Evolutionary conservation across 2,797 vertebrate genomes (phyloP), one percentile per base, ranked within the genome.

Genomic region (Myotis myotis): DNA sequence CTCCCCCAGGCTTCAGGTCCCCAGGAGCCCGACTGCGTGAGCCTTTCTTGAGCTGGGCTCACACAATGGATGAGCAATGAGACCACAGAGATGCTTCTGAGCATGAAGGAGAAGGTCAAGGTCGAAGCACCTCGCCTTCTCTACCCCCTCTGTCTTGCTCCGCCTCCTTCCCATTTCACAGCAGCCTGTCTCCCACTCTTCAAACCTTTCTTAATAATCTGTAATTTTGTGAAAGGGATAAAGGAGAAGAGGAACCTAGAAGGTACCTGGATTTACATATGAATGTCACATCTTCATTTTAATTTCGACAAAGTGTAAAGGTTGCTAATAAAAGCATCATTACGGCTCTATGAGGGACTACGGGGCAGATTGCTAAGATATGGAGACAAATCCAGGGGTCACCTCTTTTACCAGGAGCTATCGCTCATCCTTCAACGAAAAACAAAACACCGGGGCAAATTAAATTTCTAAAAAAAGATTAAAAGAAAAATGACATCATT

Each of bases 321-420:
- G 87, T 98, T 96, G 98, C 92, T 97, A 97, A 97, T 97, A 91
- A 97, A 98, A 97, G 70, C 94, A 96, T 96, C 97, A 87, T 64
- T 86, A 95, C 96, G 91, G 79, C 96, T 96, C 94, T 97, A 96
- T 97, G 93, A 94, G 68, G 92, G 89, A 91, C 97, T 57, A 47
- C 1, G 57, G 89, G 97, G 95, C 90, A 97, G 96, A 98, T 97
- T 96, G 93, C 95, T 64, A 83, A 93, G 97, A 97, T 97, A 97
- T 16, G 95, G 90, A 91, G 84, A 96, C 97, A 80, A 93, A 97
- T 86, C 80, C 84, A 41, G 76, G 97, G 98, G 94, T 97, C 95
- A 89, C 74, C 38, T 4, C 38, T 66, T 98, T 97, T 94, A 82
- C 88, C 79, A 80, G 93, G 93, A 96, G 90, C 91, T 62, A 87